phyloP scores from a whole-genome alignment of 2,888 invertebrate genomes.

The Sycophila texana region DNA sequence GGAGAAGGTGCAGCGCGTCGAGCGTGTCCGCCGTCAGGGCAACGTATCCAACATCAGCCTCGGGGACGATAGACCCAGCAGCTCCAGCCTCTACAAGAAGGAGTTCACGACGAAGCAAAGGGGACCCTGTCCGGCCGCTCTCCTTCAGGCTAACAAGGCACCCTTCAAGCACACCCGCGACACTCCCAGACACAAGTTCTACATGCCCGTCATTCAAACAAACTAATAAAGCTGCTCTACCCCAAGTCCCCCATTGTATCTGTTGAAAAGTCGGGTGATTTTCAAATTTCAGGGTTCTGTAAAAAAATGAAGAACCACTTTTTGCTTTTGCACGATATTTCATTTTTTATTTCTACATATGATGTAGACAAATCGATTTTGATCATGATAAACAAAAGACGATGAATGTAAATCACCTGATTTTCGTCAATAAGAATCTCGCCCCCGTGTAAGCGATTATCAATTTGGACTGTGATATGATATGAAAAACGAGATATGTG shows the following conservation, averaged over 20 bases:
- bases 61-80: slow-evolving; percentile 86
- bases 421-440: background rate
- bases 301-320: background rate
- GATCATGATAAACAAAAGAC: background rate
- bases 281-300: background rate
- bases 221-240: slow-evolving; percentile 34
- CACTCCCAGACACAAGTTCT: slow-evolving; percentile 90
- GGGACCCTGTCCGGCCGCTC: slow-evolving; percentile 88
- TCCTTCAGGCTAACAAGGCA: slow-evolving; percentile 85
- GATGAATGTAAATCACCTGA: background rate
- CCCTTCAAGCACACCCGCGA: slow-evolving; percentile 91
- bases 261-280: background rate
- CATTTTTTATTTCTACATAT: background rate
- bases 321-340: background rate
- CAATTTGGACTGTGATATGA: slow-evolving; percentile 57
- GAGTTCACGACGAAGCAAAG: slow-evolving; percentile 84
- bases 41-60: slow-evolving; percentile 85
- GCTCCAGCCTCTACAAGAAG: slow-evolving; percentile 83
- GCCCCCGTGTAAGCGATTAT: slow-evolving; percentile 7
- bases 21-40: slow-evolving; percentile 80
- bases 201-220: slow-evolving; percentile 80
- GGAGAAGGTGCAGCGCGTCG: slow-evolving; percentile 77
- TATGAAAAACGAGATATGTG: slow-evolving; percentile 4
- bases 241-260: background rate
- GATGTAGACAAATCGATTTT: background rate